Evolutionary conservation across 2,888 invertebrate species (phyloP).

Genomic region (Mythimna pallens): DNA sequence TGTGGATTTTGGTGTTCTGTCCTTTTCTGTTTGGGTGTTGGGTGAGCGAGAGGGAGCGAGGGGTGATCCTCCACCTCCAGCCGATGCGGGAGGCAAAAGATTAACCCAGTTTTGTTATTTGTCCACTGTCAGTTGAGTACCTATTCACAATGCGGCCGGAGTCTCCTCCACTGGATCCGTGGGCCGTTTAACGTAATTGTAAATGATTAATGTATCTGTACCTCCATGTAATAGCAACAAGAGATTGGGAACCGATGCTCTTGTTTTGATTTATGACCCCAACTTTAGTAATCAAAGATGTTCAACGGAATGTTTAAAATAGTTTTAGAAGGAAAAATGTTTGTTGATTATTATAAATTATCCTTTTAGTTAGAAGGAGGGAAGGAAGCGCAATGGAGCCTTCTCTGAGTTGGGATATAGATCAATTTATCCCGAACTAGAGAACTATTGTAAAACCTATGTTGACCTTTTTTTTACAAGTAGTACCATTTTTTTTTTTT

Average conservation of each 20-base stretch:
- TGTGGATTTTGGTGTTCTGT: slow-evolving; percentile 71
- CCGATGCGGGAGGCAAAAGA: slow-evolving; percentile 88
- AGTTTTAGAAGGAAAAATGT: slow-evolving; percentile 49
- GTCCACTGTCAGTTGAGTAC: slow-evolving; percentile 91
- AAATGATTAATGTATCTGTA: slow-evolving; percentile 89
- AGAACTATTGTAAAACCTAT: neutral
- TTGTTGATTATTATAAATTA: slow-evolving; percentile 13
- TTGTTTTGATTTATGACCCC: slow-evolving; percentile 83
- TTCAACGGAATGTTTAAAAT: slow-evolving; percentile 67
- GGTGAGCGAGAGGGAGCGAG: slow-evolving; percentile 78
- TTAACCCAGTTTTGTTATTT: slow-evolving; percentile 91
- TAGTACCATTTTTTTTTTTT: neutral
- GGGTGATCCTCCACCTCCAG: slow-evolving; percentile 86
- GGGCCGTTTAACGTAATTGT: slow-evolving; percentile 89
- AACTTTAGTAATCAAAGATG: slow-evolving; percentile 72
- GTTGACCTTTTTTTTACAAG: too few species aligned
- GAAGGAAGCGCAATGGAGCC: neutral
- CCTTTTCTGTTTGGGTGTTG: slow-evolving; percentile 81
- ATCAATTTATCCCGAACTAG: neutral
- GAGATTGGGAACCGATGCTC: slow-evolving; percentile 83
- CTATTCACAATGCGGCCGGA: slow-evolving; percentile 89
- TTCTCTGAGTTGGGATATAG: too few species aligned
- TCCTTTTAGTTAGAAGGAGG: neutral
- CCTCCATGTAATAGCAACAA: slow-evolving; percentile 83
- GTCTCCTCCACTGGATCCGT: slow-evolving; percentile 86